These are phyloP conservation scores for Lophius piscatorius DNA, from an alignment of 2,113 vertebrate species.

Conservation along the genomic window DNA sequence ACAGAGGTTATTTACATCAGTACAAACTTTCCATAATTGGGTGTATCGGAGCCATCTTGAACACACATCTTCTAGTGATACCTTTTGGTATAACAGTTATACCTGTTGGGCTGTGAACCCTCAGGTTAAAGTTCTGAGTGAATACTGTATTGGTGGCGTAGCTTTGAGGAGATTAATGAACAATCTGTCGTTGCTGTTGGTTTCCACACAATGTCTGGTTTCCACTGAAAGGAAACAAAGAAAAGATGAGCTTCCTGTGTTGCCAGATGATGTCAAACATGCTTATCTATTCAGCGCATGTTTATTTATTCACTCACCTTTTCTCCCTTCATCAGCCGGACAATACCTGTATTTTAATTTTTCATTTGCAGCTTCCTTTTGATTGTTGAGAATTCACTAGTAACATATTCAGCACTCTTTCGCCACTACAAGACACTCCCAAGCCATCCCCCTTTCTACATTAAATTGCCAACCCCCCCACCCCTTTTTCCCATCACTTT, in stretches of 20 bases:
- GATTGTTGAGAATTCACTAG: not conserved
- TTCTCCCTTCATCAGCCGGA: not conserved
- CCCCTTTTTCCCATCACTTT: constrained; percentile 65
- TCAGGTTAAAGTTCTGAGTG: too few relatives aligned
- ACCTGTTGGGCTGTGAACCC: too few relatives aligned
- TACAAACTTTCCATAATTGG: too few relatives aligned
- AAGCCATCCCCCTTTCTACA: constrained; percentile 39
- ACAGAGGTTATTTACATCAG: too few relatives aligned
- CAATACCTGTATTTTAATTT: not conserved
- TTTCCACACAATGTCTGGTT: too few relatives aligned
- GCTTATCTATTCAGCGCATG: too few relatives aligned
- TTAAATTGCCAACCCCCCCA: constrained; percentile 45
- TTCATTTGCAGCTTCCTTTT: constrained; percentile 8
- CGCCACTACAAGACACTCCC: constrained; percentile 2
- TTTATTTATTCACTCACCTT: not conserved
- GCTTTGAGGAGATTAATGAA: too few relatives aligned
- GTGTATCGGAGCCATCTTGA: too few relatives aligned
- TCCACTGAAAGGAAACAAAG: constrained; percentile 40
- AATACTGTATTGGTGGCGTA: too few relatives aligned
- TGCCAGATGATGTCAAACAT: constrained; percentile 2
- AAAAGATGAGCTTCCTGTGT: constrained; percentile 8
- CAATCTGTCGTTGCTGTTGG: too few relatives aligned
- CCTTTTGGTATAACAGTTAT: too few relatives aligned
- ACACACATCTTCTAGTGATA: too few relatives aligned
- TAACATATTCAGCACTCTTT: constrained; percentile 18